phyloP scores from a whole-genome alignment of 2,888 invertebrate species.

The Cylloceria caligata region DNA sequence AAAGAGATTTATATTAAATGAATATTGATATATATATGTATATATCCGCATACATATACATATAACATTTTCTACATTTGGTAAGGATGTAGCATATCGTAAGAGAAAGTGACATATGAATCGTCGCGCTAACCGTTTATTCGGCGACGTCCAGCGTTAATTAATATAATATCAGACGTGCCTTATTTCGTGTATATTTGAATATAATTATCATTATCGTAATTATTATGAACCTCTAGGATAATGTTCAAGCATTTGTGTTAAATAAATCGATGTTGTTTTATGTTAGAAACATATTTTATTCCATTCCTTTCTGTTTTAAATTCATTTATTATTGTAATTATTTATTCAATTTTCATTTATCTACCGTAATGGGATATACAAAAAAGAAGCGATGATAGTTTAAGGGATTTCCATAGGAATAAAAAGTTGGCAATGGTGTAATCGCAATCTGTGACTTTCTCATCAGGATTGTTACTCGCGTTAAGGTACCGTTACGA shows the following conservation, averaged over 20 bases:
- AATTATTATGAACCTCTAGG: slow-evolving; percentile 79
- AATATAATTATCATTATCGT: slow-evolving; percentile 76
- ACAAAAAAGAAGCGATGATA: slow-evolving; percentile 1
- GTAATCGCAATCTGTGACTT: too few species aligned
- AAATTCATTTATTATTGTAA: neutral
- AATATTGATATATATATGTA: slow-evolving; percentile 68
- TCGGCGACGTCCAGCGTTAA: slow-evolving; percentile 76
- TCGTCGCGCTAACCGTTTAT: slow-evolving; percentile 69
- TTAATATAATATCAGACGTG: slow-evolving; percentile 84
- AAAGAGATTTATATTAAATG: slow-evolving; percentile 75
- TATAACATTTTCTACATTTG: slow-evolving; percentile 82
- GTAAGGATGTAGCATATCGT: slow-evolving; percentile 82
- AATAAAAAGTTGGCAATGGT: too few species aligned
- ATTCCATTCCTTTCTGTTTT: neutral
- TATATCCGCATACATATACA: slow-evolving; percentile 71
- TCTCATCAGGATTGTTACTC: too few species aligned
- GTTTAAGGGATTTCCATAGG: slow-evolving; percentile 26
- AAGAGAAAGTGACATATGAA: slow-evolving; percentile 76
- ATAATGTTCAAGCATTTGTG: slow-evolving; percentile 82
- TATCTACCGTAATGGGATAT: neutral
- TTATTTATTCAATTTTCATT: neutral
- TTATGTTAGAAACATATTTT: slow-evolving; percentile 78
- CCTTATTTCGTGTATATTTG: slow-evolving; percentile 81
- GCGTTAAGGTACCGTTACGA: too few species aligned
- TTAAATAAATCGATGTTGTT: slow-evolving; percentile 84